These are phyloP conservation scores for Myotis pilosus DNA, from an alignment of 2,797 vertebrate genomes.

Conservation along the genomic window DNA sequence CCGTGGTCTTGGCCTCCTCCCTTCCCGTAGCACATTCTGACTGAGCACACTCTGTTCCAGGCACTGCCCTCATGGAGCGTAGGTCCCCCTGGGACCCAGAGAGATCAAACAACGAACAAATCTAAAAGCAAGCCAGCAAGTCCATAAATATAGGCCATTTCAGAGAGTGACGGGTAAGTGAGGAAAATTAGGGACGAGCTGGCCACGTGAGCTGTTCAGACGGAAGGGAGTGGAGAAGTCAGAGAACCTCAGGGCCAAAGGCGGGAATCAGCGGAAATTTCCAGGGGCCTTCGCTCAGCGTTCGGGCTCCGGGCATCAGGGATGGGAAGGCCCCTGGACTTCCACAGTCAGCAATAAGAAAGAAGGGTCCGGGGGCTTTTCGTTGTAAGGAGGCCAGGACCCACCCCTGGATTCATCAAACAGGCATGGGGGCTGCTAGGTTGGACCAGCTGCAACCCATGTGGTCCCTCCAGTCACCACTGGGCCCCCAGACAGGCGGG, in stretches of 20 bases:
- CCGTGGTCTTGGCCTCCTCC: not conserved
- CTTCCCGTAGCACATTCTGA: not conserved
- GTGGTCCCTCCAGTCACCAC: not conserved
- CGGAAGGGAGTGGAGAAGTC: not conserved
- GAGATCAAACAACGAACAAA: not conserved
- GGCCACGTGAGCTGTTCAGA: not conserved
- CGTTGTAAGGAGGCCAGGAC: fast-evolving
- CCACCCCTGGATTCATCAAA: not conserved
- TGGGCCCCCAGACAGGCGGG: not conserved
- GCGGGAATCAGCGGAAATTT: not conserved
- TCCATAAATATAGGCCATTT: not conserved
- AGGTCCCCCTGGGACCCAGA: not conserved
- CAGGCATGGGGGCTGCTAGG: not conserved
- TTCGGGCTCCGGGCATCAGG: fast-evolving
- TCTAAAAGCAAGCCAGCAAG: not conserved
- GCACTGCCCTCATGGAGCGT: not conserved
- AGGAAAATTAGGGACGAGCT: not conserved
- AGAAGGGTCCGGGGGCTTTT: not conserved
- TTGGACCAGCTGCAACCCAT: not conserved
- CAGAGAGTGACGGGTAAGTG: not conserved
- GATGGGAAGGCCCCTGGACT: not conserved
- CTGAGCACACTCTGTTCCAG: not conserved
- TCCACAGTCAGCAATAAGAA: not conserved
- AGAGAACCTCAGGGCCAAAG: not conserved
- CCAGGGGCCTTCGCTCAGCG: not conserved